phyloP scores from a whole-genome alignment of 2,797 vertebrate genomes.

The Eospalax fontanierii region DNA sequence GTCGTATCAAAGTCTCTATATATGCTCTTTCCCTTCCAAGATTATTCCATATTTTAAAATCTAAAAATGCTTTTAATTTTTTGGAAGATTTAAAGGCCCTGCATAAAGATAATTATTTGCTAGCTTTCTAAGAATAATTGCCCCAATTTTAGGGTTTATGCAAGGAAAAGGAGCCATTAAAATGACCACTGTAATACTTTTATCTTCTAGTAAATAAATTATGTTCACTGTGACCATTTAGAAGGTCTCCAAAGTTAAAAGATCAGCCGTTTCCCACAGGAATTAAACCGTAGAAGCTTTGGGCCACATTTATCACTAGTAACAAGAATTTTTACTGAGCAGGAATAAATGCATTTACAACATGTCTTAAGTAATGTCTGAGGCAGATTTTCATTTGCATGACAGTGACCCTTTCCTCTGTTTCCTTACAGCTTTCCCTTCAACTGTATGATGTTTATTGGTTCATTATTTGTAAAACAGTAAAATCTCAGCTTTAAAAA shows the following conservation, averaged over 20 bases:
- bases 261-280: slow-evolving; percentile 36
- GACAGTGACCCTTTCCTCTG: slow-evolving; percentile 68
- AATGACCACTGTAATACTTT: not conserved
- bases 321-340: slow-evolving; percentile 67
- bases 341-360: slow-evolving; percentile 72
- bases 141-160: not conserved
- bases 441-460: slow-evolving; percentile 79
- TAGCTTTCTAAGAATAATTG: not conserved
- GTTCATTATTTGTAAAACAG: slow-evolving; percentile 87
- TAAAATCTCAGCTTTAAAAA: slow-evolving; percentile 80
- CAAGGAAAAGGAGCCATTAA: not conserved
- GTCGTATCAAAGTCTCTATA: not conserved
- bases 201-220: slow-evolving; percentile 68
- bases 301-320: slow-evolving; percentile 49
- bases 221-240: not conserved
- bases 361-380: slow-evolving; percentile 43
- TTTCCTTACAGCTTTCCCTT: slow-evolving; percentile 80
- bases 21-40: not conserved
- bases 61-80: not conserved
- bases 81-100: not conserved
- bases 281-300: not conserved
- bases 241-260: slow-evolving; percentile 54
- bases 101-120: not conserved
- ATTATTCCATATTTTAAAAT: not conserved
- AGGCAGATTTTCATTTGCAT: slow-evolving; percentile 80